These are phyloP conservation scores for Poeciliopsis occidentalis DNA, from an alignment of 2,113 vertebrate species.

Conservation along the genomic window DNA sequence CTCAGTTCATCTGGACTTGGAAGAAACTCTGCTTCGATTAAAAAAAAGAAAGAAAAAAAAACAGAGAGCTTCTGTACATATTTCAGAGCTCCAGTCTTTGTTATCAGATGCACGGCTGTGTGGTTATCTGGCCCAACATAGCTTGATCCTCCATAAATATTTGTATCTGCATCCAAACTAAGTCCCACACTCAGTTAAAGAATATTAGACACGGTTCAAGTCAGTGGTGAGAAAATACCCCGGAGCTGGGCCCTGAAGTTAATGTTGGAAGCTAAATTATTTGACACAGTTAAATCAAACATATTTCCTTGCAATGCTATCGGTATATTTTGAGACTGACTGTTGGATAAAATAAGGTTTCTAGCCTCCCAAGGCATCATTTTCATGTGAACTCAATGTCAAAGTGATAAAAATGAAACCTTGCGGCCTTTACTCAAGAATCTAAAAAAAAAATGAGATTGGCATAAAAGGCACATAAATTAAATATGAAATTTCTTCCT, in stretches of 20 bases:
- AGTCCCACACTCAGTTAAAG: not conserved
- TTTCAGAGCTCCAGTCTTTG: constrained; percentile 12
- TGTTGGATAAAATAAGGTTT: too few relatives aligned
- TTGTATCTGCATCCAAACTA: not conserved
- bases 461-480: too few relatives aligned
- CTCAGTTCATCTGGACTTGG: constrained; percentile 6
- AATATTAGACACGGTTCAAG: not conserved
- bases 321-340: too few relatives aligned
- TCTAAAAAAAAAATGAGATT: too few relatives aligned
- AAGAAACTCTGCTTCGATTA: not conserved
- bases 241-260: not conserved
- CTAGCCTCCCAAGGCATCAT: too few relatives aligned
- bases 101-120: not conserved
- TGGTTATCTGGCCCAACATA: not conserved
- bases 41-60: not conserved
- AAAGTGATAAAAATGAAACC: too few relatives aligned
- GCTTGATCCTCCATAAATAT: not conserved
- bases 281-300: not conserved
- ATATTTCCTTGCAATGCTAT: not conserved
- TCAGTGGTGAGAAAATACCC: not conserved
- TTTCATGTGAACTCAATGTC: too few relatives aligned
- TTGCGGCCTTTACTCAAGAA: too few relatives aligned
- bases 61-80: not conserved
- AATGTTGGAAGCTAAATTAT: not conserved
- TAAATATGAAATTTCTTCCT: too few relatives aligned